These are phyloP conservation scores for Epizoanthus rinbou DNA, from an alignment of 92 coral and sea anemone genomes.

Conservation along the genomic window DNA sequence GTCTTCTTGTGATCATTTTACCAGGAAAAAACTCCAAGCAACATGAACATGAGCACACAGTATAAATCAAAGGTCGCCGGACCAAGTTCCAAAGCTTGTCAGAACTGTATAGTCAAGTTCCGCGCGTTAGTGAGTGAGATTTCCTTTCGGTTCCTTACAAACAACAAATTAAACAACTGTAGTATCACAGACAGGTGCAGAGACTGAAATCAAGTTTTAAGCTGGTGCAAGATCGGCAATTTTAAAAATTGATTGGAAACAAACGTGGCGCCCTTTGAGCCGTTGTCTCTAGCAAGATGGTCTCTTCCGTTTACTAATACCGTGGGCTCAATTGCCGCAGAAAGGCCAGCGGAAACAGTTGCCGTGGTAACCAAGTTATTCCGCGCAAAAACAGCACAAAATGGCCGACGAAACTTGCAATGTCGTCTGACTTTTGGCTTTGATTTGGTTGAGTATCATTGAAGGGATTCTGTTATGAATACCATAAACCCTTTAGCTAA, in stretches of 20 bases:
- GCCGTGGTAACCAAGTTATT: slow-evolving; percentile 22
- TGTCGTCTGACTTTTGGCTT: slow-evolving; percentile 11
- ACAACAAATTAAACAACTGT: too few species aligned
- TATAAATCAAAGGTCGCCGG: too few species aligned
- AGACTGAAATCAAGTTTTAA: too few species aligned
- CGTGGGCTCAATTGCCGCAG: slow-evolving; percentile 10
- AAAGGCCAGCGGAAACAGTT: slow-evolving; percentile 29
- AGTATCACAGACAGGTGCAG: too few species aligned
- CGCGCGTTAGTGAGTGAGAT: too few species aligned
- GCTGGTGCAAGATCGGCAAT: too few species aligned
- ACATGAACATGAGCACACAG: too few species aligned
- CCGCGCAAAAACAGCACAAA: not conserved
- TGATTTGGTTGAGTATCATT: not conserved
- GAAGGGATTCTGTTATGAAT: slow-evolving; percentile 50
- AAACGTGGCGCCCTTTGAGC: slow-evolving; percentile 27
- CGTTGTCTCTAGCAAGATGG: not conserved
- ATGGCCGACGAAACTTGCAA: slow-evolving; percentile 12
- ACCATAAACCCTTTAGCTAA: slow-evolving; percentile 95
- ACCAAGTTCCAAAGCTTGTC: too few species aligned
- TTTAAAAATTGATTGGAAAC: not conserved
- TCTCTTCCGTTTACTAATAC: not conserved
- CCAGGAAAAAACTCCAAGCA: not conserved
- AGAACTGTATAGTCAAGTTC: too few species aligned
- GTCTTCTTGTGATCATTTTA: slow-evolving; percentile 26
- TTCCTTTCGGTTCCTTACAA: too few species aligned